Conservation (phyloP, 2,797 vertebrate genomes). For the Peromyscus nudipes region DNA sequence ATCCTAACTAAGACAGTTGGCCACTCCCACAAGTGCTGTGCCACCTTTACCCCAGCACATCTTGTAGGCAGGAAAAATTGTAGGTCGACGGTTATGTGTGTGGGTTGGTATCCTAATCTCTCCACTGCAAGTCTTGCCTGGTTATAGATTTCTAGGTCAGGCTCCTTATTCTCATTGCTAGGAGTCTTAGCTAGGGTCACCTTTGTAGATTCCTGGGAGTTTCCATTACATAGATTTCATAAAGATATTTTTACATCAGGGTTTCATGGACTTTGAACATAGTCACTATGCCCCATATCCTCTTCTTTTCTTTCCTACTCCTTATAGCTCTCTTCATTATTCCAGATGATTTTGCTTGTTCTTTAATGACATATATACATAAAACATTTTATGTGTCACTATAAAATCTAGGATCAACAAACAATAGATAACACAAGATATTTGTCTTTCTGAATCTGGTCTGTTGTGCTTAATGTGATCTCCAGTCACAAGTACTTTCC, state of each 20-base stretch:
- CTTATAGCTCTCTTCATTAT: not conserved
- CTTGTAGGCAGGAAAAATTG: too few relatives aligned
- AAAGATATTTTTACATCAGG: not conserved
- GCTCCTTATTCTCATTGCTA: too few relatives aligned
- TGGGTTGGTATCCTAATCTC: too few relatives aligned
- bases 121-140: too few relatives aligned
- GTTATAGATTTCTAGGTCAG: too few relatives aligned
- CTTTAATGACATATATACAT: not conserved
- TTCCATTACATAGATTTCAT: not conserved
- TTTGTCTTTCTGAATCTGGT: not conserved
- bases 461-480: not conserved
- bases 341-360: not conserved
- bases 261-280: not conserved
- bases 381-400: not conserved
- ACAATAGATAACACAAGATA: not conserved
- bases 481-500: not conserved
- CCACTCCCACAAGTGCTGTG: too few relatives aligned
- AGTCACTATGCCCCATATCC: not conserved
- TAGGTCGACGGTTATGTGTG: too few relatives aligned
- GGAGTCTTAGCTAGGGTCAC: not conserved
- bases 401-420: not conserved
- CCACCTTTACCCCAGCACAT: too few relatives aligned
- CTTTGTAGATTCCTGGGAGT: not conserved
- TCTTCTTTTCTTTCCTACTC: not conserved
- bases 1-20: too few relatives aligned